Evolutionary conservation across 2,113 vertebrate genomes (phyloP).

Genomic region (Phyllostomus hastatus): DNA sequence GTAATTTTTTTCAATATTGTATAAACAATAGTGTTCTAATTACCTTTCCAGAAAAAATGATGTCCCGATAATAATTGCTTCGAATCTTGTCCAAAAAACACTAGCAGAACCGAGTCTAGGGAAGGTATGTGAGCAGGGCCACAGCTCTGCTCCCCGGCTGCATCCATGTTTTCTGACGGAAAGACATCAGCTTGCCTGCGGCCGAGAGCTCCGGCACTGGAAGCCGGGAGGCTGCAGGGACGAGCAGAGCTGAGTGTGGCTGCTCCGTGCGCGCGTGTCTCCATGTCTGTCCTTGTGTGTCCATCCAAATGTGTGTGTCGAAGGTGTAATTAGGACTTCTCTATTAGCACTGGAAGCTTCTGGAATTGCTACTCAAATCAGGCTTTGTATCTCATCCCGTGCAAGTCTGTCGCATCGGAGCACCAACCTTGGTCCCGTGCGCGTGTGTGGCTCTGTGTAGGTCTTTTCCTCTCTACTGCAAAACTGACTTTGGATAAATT

Average conservation of each 20-base stretch:
- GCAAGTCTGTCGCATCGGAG: not conserved
- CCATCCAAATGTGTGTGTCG: not conserved
- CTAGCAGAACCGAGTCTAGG: not conserved
- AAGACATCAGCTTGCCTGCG: not conserved
- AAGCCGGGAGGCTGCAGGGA: not conserved
- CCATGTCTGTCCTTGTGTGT: not conserved
- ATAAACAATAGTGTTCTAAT: slow-evolving; percentile 79
- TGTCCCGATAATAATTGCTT: slow-evolving; percentile 49
- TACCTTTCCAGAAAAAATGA: slow-evolving; percentile 61
- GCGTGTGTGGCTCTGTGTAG: not conserved
- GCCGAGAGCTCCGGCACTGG: not conserved
- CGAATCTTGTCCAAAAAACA: slow-evolving; percentile 24
- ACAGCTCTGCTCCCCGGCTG: not conserved
- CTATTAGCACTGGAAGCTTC: not conserved
- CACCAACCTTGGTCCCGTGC: not conserved
- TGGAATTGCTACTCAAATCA: not conserved
- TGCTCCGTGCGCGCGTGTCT: not conserved
- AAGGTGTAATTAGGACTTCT: not conserved
- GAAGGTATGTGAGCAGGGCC: not conserved
- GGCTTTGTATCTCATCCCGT: too few relatives aligned
- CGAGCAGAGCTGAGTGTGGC: not conserved
- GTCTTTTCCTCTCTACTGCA: not conserved
- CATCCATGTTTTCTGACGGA: accelerated
- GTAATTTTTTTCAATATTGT: slow-evolving; percentile 86
- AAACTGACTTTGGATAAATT: not conserved